phyloP scores from a whole-genome alignment of 2,888 invertebrate genomes.

The Tribolium freemani region DNA sequence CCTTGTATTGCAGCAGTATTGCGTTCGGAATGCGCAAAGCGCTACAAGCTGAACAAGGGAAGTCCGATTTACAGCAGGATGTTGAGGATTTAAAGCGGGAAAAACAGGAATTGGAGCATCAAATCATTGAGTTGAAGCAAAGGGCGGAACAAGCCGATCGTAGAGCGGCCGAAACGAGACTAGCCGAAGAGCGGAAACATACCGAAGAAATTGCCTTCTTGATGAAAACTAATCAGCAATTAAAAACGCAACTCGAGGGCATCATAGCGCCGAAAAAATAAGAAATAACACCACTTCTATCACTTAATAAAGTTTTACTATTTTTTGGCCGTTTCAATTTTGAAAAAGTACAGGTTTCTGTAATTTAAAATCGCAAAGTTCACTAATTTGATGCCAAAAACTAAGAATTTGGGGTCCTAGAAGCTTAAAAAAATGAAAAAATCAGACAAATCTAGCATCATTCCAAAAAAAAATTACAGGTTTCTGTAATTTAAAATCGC shows the following conservation, averaged over 20 bases:
- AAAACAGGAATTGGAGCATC: constrained; percentile 76
- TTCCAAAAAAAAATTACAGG: neutral
- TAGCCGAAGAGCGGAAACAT: constrained; percentile 93
- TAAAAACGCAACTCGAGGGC: constrained; percentile 95
- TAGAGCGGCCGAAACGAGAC: constrained; percentile 84
- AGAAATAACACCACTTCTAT: constrained; percentile 75
- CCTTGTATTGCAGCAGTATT: constrained; percentile 96
- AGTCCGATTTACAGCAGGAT: constrained; percentile 83
- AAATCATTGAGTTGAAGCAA: constrained; percentile 74
- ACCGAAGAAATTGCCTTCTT: constrained; percentile 92
- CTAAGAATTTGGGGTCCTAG: too few species aligned
- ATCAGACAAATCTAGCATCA: too few species aligned
- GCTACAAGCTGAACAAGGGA: constrained; percentile 93
- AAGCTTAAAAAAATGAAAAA: too few species aligned
- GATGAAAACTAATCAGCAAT: constrained; percentile 93
- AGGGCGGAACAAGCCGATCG: constrained; percentile 88
- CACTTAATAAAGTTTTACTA: neutral
- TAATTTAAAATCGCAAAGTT: too few species aligned
- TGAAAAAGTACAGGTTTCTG: too few species aligned
- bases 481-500: too few species aligned
- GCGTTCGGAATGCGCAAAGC: constrained; percentile 99
- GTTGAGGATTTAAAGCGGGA: constrained; percentile 80
- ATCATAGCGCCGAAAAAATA: constrained; percentile 95
- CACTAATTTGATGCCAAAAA: too few species aligned
- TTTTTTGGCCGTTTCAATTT: too few species aligned